A percentile compares a stretch with the other conserved stretches of the same genome.
Conservation (phyloP, 2,888 invertebrate species). For the Deroplatys truncata region DNA sequence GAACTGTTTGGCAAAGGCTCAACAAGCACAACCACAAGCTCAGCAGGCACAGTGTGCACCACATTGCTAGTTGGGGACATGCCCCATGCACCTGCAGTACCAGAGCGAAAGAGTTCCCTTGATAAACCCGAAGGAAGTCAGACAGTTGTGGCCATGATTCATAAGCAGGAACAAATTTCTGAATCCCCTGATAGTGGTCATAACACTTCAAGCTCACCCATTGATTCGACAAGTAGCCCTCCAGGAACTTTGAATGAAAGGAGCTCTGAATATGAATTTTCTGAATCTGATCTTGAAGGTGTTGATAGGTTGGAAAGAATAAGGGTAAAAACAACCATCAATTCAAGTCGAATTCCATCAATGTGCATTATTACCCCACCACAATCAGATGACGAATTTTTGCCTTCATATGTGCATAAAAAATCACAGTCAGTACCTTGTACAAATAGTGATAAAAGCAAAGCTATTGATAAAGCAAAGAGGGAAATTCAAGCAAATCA, state of each 20-base stretch:
- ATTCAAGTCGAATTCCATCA: conserved; percentile 82
- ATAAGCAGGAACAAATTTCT: conserved; percentile 37
- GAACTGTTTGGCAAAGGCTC: conserved; percentile 82
- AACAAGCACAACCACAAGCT: conserved; percentile 86
- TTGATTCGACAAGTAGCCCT: conserved; percentile 67
- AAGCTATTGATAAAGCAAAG: not conserved
- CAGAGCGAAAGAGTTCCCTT: conserved; percentile 76
- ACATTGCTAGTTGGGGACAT: conserved; percentile 63
- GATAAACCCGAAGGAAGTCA: conserved; percentile 47
- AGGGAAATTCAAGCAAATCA: not conserved
- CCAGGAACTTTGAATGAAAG: conserved; percentile 56
- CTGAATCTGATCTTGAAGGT: conserved; percentile 85
- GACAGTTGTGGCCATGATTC: conserved; percentile 56
- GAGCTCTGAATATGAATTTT: conserved; percentile 77
- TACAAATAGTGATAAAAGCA: not conserved
- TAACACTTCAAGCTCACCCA: conserved; percentile 75
- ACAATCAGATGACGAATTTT: conserved; percentile 75
- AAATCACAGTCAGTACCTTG: not conserved
- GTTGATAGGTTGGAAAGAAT: conserved; percentile 82
- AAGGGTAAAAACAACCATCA: conserved; percentile 79
- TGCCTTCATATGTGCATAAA: conserved; percentile 7
- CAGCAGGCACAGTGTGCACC: conserved; percentile 85
- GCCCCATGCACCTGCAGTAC: conserved; percentile 68
- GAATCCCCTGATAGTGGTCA: conserved; percentile 77
- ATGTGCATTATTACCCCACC: conserved; percentile 89